Percentiles rank a stretch among this genome's conserved stretches.
These are phyloP conservation scores for Drosophila colorata DNA, from an alignment of 2,888 invertebrate species.

Conservation along the genomic window DNA sequence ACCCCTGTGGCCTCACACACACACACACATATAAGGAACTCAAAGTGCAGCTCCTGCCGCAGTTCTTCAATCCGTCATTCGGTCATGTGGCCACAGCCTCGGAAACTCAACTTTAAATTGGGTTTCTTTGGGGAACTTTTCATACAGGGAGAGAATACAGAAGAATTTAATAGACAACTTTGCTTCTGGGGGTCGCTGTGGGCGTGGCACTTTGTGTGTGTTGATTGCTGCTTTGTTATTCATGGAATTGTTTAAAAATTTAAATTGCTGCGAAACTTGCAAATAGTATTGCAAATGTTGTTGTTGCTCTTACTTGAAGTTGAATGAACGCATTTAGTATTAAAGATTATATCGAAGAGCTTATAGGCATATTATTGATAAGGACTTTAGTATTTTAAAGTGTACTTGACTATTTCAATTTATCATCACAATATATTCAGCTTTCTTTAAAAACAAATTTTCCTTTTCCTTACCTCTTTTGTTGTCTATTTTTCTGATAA, in stretches of 20 bases:
- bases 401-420: too few relatives aligned
- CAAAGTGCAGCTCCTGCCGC: conserved; percentile 12
- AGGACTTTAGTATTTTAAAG: too few relatives aligned
- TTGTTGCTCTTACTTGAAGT: conserved; percentile 5
- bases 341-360: neutral
- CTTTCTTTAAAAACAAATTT: neutral
- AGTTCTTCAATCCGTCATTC: conserved; percentile 59
- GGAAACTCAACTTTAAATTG: conserved; percentile 63
- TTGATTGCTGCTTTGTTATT: conserved; percentile 72
- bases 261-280: conserved; percentile 53
- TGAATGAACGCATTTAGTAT: conserved; percentile 8
- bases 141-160: conserved; percentile 14
- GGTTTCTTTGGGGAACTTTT: conserved; percentile 65
- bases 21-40: conserved; percentile 2
- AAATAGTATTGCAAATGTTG: conserved; percentile 14
- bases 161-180: conserved; percentile 48
- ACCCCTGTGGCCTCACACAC: conserved; percentile 16
- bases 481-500: neutral
- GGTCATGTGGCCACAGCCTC: conserved; percentile 37
- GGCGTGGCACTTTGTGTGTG: conserved; percentile 31
- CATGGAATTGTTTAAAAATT: conserved; percentile 72
- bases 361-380: neutral
- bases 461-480: neutral
- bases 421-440: too few relatives aligned
- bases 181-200: neutral